Evolutionary conservation across 2,113 vertebrate genomes (phyloP), one percentile per base, ranked within the genome.

Genomic region (Ictalurus furcatus): DNA sequence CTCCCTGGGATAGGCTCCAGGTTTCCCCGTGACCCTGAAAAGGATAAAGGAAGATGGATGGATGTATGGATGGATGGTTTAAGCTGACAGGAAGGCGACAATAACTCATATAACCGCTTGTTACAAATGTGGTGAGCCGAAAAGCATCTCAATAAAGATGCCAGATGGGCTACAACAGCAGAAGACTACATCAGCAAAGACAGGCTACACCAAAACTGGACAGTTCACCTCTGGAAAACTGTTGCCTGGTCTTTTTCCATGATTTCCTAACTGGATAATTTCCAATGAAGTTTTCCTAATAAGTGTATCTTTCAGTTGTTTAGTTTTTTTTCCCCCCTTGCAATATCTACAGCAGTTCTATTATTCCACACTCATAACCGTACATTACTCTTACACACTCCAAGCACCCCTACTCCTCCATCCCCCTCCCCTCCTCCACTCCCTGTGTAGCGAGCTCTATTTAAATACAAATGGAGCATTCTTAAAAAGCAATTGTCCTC

Each of bases 401-500:
- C 86, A 74, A 37, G 52, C 34, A 73, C 23, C 52, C 56, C 56
- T 2, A 6, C 56, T 28, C 81, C 84, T 80, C 34, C 69, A 2
- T 0, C 80, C 40, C 28, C 52, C 84, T 52, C 37, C 76, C 79
- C 87, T 67, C 30, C 6, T 21, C 21, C 21, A 25, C 23, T 79
- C 87, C 63, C 44, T 63, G 52, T 88, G 85, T 84, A 65, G 61
- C 56, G 12, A 84, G 89, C 88, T 90, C 86, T 88, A 88, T 54
- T 92, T 87, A 92, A 90, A 92, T 92, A 93, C 91, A 79, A 93
- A 92, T 81, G 86, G 71, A 89, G 67, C 71, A 84, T 87, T 90
- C 89, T 91, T 92, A 91, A 93, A 93, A 93, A 87, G 88, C 87
- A 88, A 90, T 93, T 89, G 91, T 91, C 88, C 85, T 84, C 23